These are phyloP conservation scores for Crocallis elinguaria DNA, from an alignment of 2,888 invertebrate genomes.

Conservation along the genomic window DNA sequence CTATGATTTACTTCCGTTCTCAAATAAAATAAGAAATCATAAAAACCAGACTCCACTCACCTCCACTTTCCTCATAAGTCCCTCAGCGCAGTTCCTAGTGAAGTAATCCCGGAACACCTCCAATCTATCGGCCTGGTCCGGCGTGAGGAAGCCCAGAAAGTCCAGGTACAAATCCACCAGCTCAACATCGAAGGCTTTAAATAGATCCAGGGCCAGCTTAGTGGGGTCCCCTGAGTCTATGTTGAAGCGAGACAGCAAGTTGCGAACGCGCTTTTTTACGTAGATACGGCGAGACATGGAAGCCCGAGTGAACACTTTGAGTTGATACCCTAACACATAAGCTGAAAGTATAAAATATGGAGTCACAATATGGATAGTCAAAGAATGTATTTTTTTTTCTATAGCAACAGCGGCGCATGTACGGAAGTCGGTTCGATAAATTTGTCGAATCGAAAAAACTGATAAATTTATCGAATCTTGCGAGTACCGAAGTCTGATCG, in stretches of 20 bases:
- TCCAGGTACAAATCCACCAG: constrained; percentile 64
- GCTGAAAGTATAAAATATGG: constrained; percentile 48
- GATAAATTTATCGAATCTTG: no score
- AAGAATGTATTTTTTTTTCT: no score
- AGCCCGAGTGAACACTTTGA: constrained; percentile 52
- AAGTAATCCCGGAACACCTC: constrained; percentile 67
- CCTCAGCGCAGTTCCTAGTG: constrained; percentile 51
- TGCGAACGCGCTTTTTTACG: constrained; percentile 48
- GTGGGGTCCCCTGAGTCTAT: constrained; percentile 45
- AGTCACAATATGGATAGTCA: background rate
- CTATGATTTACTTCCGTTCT: no score
- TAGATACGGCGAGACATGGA: constrained; percentile 34
- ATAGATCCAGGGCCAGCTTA: constrained; percentile 45
- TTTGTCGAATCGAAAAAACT: no score
- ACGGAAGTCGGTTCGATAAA: no score
- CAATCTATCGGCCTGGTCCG: constrained; percentile 65
- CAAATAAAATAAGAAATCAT: no score
- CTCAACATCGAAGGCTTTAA: constrained; percentile 45
- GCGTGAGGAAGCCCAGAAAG: constrained; percentile 66
- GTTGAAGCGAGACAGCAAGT: constrained; percentile 53
- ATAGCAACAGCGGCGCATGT: no score
- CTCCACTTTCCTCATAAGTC: constrained; percentile 60
- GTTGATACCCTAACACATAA: constrained; percentile 56
- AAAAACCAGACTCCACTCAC: no score
- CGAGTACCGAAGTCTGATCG: no score